Percentiles rank a stretch among this genome's conserved stretches.
Evolutionary conservation across 2,797 vertebrate species (phyloP).

Genomic region (Margarornis squamiger): DNA sequence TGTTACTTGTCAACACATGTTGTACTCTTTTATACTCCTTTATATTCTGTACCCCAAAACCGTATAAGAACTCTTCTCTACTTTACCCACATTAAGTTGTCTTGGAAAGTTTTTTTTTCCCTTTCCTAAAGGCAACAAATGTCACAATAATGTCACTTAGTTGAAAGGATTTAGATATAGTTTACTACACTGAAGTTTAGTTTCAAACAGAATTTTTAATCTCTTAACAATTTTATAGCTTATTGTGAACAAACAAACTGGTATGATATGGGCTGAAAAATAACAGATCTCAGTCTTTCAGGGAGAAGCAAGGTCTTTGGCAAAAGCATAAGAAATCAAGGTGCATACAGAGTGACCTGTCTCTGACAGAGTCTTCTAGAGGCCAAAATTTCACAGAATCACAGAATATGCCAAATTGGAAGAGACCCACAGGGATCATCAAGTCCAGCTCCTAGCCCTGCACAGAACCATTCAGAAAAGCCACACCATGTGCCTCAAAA

Average conservation of each 20-base stretch:
- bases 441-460: background rate
- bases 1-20: too few species aligned
- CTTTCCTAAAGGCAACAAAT: background rate
- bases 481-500: background rate
- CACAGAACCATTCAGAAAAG: background rate
- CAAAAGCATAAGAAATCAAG: background rate
- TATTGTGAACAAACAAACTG: background rate
- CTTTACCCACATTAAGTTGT: background rate
- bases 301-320: background rate
- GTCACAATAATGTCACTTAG: background rate
- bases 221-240: background rate
- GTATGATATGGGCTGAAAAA: background rate
- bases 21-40: too few species aligned
- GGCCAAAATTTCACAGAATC: background rate
- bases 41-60: too few species aligned
- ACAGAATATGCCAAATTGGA: background rate
- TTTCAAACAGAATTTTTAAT: background rate
- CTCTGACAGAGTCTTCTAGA: background rate
- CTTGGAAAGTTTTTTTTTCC: too few species aligned
- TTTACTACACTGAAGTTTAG: background rate
- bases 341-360: background rate
- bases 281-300: background rate
- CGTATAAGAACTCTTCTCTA: too few species aligned
- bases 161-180: slow-evolving; percentile 6
- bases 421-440: background rate